Evolutionary conservation across 2,797 vertebrate genomes (phyloP).

Genomic region (Momotus momota): DNA sequence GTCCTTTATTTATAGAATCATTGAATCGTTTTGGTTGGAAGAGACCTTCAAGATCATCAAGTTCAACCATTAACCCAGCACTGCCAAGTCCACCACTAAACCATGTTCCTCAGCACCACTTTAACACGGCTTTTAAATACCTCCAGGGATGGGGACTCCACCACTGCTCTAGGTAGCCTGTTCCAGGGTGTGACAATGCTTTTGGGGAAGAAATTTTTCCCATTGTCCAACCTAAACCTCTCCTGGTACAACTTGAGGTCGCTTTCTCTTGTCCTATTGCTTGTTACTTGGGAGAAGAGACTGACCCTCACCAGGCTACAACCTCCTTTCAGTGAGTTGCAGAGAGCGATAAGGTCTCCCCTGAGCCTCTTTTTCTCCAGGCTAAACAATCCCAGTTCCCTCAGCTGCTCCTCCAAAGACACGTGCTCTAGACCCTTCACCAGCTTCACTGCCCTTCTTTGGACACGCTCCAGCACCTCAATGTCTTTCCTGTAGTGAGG

Average conservation of each 20-base stretch:
- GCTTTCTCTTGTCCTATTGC: neutral
- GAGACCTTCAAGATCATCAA: neutral
- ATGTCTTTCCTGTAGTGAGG: neutral
- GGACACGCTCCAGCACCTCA: neutral
- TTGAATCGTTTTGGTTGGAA: neutral
- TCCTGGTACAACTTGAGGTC: neutral
- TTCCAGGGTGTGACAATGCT: neutral
- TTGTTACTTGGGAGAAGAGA: neutral
- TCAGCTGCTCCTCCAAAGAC: neutral
- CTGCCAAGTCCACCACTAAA: too few relatives aligned
- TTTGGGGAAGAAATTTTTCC: neutral
- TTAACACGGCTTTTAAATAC: neutral
- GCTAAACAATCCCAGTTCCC: neutral
- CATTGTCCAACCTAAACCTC: neutral
- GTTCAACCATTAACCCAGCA: neutral
- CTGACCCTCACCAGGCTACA: too few relatives aligned
- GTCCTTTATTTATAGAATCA: neutral
- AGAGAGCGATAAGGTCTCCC: neutral
- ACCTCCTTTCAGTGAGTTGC: neutral
- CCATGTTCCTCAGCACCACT: neutral
- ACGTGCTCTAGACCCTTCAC: neutral
- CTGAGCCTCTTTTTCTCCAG: neutral
- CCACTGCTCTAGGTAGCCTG: neutral
- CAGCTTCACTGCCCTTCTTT: neutral
- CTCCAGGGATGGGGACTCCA: neutral